Evolutionary conservation across 2,797 vertebrate genomes (phyloP).

Genomic region (Tauraco hartlaubi): DNA sequence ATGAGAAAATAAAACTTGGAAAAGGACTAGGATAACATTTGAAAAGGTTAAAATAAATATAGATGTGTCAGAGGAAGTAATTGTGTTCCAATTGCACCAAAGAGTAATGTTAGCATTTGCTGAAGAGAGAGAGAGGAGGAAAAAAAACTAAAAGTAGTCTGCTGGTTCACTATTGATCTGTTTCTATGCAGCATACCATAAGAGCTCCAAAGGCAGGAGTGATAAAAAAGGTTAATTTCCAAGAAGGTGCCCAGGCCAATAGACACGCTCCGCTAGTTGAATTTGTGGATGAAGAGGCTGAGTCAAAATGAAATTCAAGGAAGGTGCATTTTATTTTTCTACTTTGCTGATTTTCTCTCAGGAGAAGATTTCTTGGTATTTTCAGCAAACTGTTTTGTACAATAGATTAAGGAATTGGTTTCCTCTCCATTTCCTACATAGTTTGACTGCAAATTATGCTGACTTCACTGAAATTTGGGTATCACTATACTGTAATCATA

Average conservation of each 20-base stretch:
- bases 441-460: slow-evolving; percentile 8
- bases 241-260: slow-evolving; percentile 91
- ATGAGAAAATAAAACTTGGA: not conserved
- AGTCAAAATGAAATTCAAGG: slow-evolving; percentile 56
- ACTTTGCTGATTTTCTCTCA: not conserved
- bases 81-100: not conserved
- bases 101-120: not conserved
- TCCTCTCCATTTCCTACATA: not conserved
- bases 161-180: not conserved
- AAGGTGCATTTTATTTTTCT: not conserved
- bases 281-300: slow-evolving; percentile 83
- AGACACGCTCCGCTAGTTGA: slow-evolving; percentile 90
- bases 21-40: not conserved
- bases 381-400: slow-evolving; percentile 24
- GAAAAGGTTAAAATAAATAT: not conserved
- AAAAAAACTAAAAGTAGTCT: not conserved
- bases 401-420: not conserved
- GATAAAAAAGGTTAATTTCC: slow-evolving; percentile 91
- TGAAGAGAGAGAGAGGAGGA: not conserved
- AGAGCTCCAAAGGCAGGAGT: slow-evolving; percentile 90
- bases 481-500: not conserved
- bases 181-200: slow-evolving; percentile 89
- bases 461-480: not conserved
- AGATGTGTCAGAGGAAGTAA: not conserved
- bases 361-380: slow-evolving; percentile 23